phyloP scores from a whole-genome alignment of 2,113 vertebrate genomes.

The Tretioscincus oriximinensis region DNA sequence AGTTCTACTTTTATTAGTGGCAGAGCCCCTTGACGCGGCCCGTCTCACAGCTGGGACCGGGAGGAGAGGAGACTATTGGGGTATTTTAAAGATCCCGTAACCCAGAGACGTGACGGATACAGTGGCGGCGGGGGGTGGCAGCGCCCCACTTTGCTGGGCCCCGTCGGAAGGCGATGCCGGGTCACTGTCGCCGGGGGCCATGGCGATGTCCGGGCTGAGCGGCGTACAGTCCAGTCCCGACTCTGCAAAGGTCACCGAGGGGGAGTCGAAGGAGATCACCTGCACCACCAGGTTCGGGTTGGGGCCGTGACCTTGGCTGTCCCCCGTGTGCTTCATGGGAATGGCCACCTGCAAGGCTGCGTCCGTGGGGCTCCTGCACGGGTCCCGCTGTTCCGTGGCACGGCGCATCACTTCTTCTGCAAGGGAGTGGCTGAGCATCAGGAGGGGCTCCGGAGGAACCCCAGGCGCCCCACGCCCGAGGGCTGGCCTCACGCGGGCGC shows the following conservation, averaged over 20 bases:
- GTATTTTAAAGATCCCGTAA: constrained; percentile 28
- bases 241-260: constrained; percentile 42
- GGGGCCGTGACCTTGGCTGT: constrained; percentile 47
- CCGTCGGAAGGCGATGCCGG: constrained; percentile 43
- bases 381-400: constrained; percentile 19
- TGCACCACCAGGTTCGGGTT: constrained; percentile 48
- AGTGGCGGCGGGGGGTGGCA: constrained; percentile 31
- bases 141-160: constrained; percentile 29
- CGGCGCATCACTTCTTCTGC: constrained; percentile 16
- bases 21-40: too few species aligned
- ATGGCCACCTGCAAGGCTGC: constrained; percentile 45
- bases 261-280: constrained; percentile 53
- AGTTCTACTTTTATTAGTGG: too few species aligned
- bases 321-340: constrained; percentile 53
- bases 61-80: constrained; percentile 20
- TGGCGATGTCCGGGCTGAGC: constrained; percentile 44
- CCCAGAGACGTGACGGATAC: constrained; percentile 43
- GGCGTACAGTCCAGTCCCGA: constrained; percentile 43
- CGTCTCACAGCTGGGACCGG: neutral
- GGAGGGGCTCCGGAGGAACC: too few species aligned
- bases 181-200: constrained; percentile 38
- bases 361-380: constrained; percentile 52
- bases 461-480: too few species aligned
- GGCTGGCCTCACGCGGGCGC: too few species aligned
- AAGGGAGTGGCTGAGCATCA: neutral